Evolutionary conservation across 2,888 invertebrate species (phyloP), one percentile per base, ranked within the genome.

Genomic region (Luperina nickerlii): DNA sequence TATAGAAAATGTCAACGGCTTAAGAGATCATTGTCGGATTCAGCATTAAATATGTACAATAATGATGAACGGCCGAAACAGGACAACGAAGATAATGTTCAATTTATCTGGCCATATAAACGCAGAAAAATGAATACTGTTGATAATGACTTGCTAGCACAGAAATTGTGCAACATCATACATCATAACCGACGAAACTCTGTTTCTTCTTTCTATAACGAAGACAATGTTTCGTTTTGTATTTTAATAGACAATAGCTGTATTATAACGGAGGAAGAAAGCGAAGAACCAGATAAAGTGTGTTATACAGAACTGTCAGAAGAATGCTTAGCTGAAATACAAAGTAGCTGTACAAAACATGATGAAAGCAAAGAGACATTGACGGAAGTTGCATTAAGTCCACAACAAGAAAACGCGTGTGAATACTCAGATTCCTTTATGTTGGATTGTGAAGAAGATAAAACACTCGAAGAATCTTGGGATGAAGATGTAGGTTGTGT

Each of bases 401-500:
- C 81, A 48, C 74, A 74, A 27, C 66, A 80, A 51, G 86, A 89
- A 78, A 86, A 81, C 76, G 81, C 83, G 27, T 87, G 87, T 85
- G 90, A 92, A 77, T 90, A 90, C 89, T 86, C 90, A 51, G 90
- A 92, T 78, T 83, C 92, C 13, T 88, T 91, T 57, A 70, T 89
- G 62, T 77, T 92, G 51, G 90, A 92, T 77, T 88, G 86, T 83
- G 83, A 90, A 48, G 91, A 92, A 80, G 93, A 93, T 81, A 94
- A 93, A 86, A 73, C 90, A 7, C 80, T 91, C 62, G 93, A 92
- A 84, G 94, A 94, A 77, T 88, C 95, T 54, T 97, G 97, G 97
- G 94, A 97, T 60, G 96, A 96, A 76, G 95, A 96, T 86, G 94
- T 97, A 27, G 96, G 94, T 62, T 96, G 96, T 89, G 93, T 96